Base-by-base conservation (phyloP, 2,113 vertebrate species). In the Silurus asotus region DNA sequence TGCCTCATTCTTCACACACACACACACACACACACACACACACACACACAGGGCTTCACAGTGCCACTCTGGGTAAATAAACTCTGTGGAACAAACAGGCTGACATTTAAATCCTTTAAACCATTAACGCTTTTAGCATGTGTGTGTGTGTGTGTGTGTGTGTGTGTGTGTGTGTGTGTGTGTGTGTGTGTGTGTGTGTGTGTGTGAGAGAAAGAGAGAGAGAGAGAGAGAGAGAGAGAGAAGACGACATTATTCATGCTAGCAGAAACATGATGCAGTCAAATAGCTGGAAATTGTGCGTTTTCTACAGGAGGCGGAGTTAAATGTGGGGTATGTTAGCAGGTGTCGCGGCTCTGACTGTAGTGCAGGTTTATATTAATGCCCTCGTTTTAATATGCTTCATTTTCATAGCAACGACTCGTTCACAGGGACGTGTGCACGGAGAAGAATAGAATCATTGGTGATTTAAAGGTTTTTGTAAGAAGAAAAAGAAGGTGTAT, bases 51-150 rank as follows among this genome's bases (percentile, higher is more conserved):
- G 28, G 48, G 70, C 56, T 65, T 70, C 82, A 37, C 59, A 67
- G n/a, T 86, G 48, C 55, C 67, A 59, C 78, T 79, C 72, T 86
- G 76, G 28, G 23, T 13, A 86, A 70, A 83, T 82, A 83, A 84
- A 87, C 76, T 84, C 2, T 6, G 49, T 84, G 77, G 56, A 67
- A 79, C 75, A 82, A 83, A 85, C 76, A 89, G 70, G 67, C 49
- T 89, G 86, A 84, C 83, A 89, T 89, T 87, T 89, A 89, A 81
- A 87, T 78, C 82, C 58, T 87, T 79, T 82, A 85, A 87, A 82
- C 62, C 76, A 81, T 62, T 78, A 77, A 74, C 6, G 48, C 83
- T 85, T 72, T 51, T 65, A 75, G 58, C 8, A 64, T 81, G 55
- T 85, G 25, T 58, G 69, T 87, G 82, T 76, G 20, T 81, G 61